Conservation (phyloP, 2,797 vertebrate species). For the Myioborus miniatus region DNA sequence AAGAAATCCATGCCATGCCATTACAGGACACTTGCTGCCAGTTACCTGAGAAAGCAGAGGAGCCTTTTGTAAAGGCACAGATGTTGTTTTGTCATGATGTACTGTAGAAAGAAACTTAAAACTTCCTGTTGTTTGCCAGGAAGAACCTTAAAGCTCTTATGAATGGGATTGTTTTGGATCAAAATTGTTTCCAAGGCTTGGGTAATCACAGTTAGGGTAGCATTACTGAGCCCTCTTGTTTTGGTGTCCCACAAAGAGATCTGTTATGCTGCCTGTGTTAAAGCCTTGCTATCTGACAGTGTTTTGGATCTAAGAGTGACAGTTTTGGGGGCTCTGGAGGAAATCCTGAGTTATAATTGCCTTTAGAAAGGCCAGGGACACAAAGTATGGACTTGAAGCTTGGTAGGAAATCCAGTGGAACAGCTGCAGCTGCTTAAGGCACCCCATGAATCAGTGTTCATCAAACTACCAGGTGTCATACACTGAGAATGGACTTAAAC, state of each 20-base stretch:
- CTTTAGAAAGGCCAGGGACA: not conserved
- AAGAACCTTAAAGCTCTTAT: not conserved
- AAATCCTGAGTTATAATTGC: not conserved
- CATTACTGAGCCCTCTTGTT: not conserved
- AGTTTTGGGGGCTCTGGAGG: not conserved
- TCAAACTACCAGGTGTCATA: not conserved
- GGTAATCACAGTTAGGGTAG: not conserved
- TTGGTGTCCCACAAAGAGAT: not conserved
- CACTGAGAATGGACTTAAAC: not conserved
- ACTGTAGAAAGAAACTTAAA: not conserved
- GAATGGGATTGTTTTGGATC: not conserved
- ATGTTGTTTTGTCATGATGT: not conserved
- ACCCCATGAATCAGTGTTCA: rapidly evolving
- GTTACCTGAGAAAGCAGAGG: not conserved
- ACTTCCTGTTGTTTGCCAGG: not conserved
- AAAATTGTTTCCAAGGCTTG: not conserved
- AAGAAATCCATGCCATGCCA: not conserved
- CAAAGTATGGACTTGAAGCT: not conserved
- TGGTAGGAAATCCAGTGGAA: not conserved
- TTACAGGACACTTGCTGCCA: not conserved
- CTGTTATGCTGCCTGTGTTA: not conserved
- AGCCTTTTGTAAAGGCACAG: not conserved
- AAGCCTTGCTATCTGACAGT: not conserved
- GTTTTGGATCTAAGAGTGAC: not conserved
- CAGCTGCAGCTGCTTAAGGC: not conserved